Evolutionary conservation across 2,888 invertebrate genomes (phyloP).

Genomic region (Beris morrisii): DNA sequence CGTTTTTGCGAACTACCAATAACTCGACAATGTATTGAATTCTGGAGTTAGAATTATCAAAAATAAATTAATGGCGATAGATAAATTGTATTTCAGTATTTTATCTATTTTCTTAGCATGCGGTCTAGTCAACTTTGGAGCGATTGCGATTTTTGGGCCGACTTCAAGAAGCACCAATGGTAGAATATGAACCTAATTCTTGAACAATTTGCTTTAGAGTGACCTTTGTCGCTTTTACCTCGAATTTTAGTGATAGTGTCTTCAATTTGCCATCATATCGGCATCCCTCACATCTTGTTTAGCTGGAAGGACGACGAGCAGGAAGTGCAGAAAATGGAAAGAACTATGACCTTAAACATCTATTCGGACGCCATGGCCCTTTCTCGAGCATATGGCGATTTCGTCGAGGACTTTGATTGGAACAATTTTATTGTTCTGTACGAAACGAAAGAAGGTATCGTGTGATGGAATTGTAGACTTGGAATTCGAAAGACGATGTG

Average conservation of each 20-base stretch:
- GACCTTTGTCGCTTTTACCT: too few species aligned
- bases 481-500: too few species aligned
- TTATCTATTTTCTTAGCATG: conserved; percentile 60
- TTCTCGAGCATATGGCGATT: conserved; percentile 71
- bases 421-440: conserved; percentile 79
- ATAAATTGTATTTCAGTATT: too few species aligned
- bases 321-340: conserved; percentile 54
- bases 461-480: too few species aligned
- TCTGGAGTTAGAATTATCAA: too few species aligned
- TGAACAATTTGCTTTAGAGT: too few species aligned
- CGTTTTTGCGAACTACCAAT: too few species aligned
- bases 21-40: too few species aligned
- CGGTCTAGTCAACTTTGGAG: conserved; percentile 64
- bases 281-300: conserved; percentile 66
- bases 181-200: not conserved
- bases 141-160: conserved; percentile 74
- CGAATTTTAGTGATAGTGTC: conserved; percentile 45
- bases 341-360: conserved; percentile 67
- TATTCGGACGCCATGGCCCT: conserved; percentile 69
- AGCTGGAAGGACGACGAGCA: conserved; percentile 59
- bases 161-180: conserved; percentile 48
- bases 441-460: conserved; percentile 74
- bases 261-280: conserved; percentile 65
- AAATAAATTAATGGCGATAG: too few species aligned
- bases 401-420: conserved; percentile 77